Percentiles rank a stretch among this genome's conserved stretches.
Conservation (phyloP, 2,888 invertebrate species). For the Pomacea canaliculata region DNA sequence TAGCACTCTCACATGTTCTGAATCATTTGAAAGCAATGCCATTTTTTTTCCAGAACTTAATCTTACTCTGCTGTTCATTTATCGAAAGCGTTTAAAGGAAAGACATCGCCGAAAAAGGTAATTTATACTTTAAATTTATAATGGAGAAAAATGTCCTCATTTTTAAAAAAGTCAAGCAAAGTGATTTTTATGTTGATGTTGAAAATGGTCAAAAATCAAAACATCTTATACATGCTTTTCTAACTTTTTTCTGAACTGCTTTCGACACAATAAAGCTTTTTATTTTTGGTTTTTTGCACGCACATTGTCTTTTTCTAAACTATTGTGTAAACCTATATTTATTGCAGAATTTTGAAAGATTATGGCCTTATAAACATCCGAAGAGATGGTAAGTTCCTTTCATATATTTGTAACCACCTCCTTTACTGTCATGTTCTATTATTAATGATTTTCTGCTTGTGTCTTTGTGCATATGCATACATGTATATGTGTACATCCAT, state of each 20-base stretch:
- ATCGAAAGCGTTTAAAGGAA: constrained; percentile 83
- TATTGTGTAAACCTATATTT: background rate
- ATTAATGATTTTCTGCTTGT: too few species aligned
- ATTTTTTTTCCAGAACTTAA: constrained; percentile 76
- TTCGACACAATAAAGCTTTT: background rate
- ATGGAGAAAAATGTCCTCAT: too few species aligned
- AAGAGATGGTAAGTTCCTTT: constrained; percentile 56
- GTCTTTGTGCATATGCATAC: too few species aligned
- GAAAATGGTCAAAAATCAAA: too few species aligned
- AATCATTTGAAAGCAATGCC: background rate
- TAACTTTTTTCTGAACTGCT: too few species aligned
- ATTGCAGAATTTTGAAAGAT: constrained; percentile 76
- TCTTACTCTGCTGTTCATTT: constrained; percentile 79
- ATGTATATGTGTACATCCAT: too few species aligned
- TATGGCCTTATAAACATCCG: constrained; percentile 85
- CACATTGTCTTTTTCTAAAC: background rate
- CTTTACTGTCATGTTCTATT: too few species aligned
- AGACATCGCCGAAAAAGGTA: constrained; percentile 78
- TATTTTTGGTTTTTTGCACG: background rate
- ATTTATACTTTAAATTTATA: background rate
- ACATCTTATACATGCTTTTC: too few species aligned
- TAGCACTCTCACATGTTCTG: too few species aligned
- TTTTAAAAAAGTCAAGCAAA: too few species aligned
- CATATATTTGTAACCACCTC: background rate
- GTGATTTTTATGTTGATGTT: too few species aligned